Evolutionary conservation across 1,140 invertebrate genomes (phyloP).

Genomic region (Hyles euphorbiae): DNA sequence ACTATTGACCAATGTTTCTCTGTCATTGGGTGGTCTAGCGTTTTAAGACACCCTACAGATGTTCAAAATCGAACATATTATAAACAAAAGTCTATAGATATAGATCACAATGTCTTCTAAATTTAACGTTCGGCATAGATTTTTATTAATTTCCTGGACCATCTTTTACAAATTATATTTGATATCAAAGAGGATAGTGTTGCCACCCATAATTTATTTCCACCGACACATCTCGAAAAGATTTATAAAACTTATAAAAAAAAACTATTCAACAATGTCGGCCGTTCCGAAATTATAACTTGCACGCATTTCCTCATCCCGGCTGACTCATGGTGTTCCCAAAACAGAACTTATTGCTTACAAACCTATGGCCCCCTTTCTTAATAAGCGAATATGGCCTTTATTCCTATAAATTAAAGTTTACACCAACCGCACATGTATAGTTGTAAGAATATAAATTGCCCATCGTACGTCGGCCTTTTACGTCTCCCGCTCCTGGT

Average conservation of each 20-base stretch:
- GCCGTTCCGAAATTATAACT: conserved; percentile 69
- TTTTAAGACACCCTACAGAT: too few species aligned
- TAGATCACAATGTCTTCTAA: too few species aligned
- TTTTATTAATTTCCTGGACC: conserved; percentile 2
- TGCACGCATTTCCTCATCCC: conserved; percentile 70
- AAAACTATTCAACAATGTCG: conserved; percentile 68
- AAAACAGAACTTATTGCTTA: conserved; percentile 71
- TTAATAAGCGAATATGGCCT: conserved; percentile 20
- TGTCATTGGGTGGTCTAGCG: too few species aligned
- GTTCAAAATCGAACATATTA: too few species aligned
- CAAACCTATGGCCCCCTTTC: conserved; percentile 30
- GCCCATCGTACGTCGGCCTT: conserved; percentile 40
- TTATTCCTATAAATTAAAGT: conserved; percentile 19
- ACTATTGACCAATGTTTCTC: too few species aligned
- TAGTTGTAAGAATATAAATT: conserved; percentile 32
- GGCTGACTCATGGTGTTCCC: conserved; percentile 64
- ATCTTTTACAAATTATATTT: conserved; percentile 3
- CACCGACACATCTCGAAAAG: conserved; percentile 40
- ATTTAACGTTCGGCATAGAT: too few species aligned
- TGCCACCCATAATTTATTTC: conserved; percentile 13
- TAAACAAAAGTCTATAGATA: too few species aligned
- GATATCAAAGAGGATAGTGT: conserved; percentile 8
- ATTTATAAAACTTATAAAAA: conserved; percentile 42
- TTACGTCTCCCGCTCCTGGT: conserved; percentile 30
- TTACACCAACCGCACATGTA: conserved; percentile 15